Percentiles rank a stretch among this genome's conserved stretches.
Evolutionary conservation across 2,113 vertebrate genomes (phyloP).

Genomic region (Aythya baeri): DNA sequence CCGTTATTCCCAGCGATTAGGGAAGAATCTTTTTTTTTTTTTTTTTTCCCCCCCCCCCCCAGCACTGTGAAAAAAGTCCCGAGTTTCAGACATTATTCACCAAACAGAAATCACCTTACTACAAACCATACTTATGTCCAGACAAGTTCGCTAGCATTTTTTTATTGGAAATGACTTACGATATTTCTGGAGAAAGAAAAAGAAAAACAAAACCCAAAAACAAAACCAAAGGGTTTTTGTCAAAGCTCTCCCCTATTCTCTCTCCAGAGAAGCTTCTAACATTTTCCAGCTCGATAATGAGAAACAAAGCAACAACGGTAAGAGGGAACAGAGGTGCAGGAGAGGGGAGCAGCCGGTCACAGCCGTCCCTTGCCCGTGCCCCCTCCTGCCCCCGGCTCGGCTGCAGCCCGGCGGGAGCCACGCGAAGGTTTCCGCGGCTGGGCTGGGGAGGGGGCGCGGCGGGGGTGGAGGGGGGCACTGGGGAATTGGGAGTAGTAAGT

Average conservation of each 20-base stretch:
- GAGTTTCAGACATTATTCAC: not conserved
- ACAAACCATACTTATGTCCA: not conserved
- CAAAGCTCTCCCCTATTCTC: not conserved
- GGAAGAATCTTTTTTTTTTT: not conserved
- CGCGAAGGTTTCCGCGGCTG: conserved; percentile 23
- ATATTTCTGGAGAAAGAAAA: not conserved
- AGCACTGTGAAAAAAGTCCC: not conserved
- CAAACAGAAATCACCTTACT: not conserved
- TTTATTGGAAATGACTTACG: not conserved
- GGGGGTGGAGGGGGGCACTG: not conserved
- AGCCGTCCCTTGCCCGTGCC: not conserved
- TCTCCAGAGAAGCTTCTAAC: not conserved
- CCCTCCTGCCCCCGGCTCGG: not conserved
- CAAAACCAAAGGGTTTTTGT: not conserved
- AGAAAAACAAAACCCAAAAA: fast-evolving
- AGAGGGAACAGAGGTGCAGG: not conserved
- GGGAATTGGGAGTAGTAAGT: conserved; percentile 3
- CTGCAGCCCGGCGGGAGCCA: conserved; percentile 7
- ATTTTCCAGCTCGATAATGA: not conserved
- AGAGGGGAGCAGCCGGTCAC: not conserved
- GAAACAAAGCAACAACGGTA: not conserved
- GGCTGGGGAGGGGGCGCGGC: not conserved
- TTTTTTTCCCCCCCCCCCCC: not conserved
- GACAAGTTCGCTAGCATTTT: not conserved
- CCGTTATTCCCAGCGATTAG: not conserved